Percentiles rank a stretch among this genome's conserved stretches.
These are phyloP conservation scores for Petroica traversi DNA, from an alignment of 2,113 vertebrate species.

Conservation along the genomic window DNA sequence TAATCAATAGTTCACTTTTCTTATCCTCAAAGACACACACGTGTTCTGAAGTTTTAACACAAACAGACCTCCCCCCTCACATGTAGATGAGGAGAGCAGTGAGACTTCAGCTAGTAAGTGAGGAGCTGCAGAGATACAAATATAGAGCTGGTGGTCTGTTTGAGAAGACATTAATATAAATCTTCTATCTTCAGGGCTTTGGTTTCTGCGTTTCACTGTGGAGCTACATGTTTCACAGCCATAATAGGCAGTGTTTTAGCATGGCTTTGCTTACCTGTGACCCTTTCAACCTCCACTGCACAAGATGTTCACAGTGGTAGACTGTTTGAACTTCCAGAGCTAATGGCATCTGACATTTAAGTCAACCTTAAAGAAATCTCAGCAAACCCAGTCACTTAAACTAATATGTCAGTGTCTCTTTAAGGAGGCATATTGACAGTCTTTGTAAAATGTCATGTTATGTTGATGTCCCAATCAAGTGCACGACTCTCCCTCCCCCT, in stretches of 20 bases:
- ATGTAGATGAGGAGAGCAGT: slow-evolving; percentile 21
- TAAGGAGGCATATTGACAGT: slow-evolving; percentile 60
- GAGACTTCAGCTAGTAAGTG: slow-evolving; percentile 12
- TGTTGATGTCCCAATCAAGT: slow-evolving; percentile 53
- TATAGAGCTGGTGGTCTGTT: neutral
- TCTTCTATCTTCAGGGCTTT: neutral
- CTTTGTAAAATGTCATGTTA: slow-evolving; percentile 41
- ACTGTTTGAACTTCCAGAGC: slow-evolving; percentile 53
- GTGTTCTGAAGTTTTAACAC: slow-evolving; percentile 52
- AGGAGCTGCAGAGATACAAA: slow-evolving; percentile 63
- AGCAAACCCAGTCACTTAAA: slow-evolving; percentile 60
- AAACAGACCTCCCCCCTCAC: neutral
- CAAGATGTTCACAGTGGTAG: slow-evolving; percentile 17
- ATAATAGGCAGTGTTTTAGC: neutral
- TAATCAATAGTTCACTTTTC: slow-evolving; percentile 87
- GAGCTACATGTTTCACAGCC: neutral
- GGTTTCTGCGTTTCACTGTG: neutral
- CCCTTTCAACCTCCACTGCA: slow-evolving; percentile 52
- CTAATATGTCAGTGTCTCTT: slow-evolving; percentile 45
- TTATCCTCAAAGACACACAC: slow-evolving; percentile 78
- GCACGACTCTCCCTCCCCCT: neutral
- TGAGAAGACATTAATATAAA: slow-evolving; percentile 59
- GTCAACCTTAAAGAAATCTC: slow-evolving; percentile 72
- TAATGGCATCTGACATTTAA: slow-evolving; percentile 74
- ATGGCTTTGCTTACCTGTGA: slow-evolving; percentile 44